Evolutionary conservation across 2,888 invertebrate genomes (phyloP), one percentile per base, ranked within the genome.

Genomic region (Chloroclysta siterata): DNA sequence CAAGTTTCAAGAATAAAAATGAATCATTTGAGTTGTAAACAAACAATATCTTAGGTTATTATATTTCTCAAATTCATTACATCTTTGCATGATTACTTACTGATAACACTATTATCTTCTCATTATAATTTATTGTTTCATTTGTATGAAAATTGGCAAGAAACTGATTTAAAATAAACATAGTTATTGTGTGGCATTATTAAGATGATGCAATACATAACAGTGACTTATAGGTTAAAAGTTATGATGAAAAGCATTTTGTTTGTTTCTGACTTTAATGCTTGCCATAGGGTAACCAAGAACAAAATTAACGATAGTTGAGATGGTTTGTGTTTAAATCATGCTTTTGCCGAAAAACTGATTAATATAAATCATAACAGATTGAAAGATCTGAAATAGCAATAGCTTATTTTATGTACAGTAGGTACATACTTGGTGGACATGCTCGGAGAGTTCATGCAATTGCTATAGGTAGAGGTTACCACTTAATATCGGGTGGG

Each of bases 201-300:
- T 54, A 48, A 65, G 62, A 57, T 69, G 69, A 71, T 71, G 71
- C 69, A 71, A 71, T 63, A 52, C 50, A 29, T 11, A 17, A 28
- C 8, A 14, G 13, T 28, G 48, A 48, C 29, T 62, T 36, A 55
- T 52, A 67, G 60, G 64, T 68, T 64, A 65, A 46, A 50, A 41
- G 41, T 65, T 46, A 47, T 50, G 44, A 22, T 17, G 11, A 44
- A 39, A 52, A 22, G 54, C n/a, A 44, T 8, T 14, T 44, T 44
- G 28, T 53, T 42, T 42, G 7, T 50, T 2, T 50, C 28, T 10
- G 36, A 4, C 11, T 39, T 39, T 7, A 39, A 39, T 39, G 11
- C 36, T 33, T 33, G 5, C 33, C 8, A 22, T 22, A 22, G 22
- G 33, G 33, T 33, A 33, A n/a, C n/a, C n/a, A n/a, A n/a, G n/a